Evolutionary conservation across 2,888 invertebrate species (phyloP), one percentile per base, ranked within the genome.

Genomic region (Mellilla xanthometata): DNA sequence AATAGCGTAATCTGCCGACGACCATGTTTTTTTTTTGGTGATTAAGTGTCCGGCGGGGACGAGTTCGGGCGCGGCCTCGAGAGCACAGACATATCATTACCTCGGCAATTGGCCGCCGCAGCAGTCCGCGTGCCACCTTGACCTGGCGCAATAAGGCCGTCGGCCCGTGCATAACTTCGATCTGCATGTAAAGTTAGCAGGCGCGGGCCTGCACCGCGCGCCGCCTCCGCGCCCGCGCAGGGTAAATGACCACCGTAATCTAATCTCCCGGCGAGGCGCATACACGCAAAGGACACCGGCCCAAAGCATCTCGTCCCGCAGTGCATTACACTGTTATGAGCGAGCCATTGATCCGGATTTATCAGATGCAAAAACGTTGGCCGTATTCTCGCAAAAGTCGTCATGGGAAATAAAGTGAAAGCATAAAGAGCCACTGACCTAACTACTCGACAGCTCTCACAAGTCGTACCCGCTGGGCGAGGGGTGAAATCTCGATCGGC

Each of bases 241-340:
- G 79, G 82, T 76, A 80, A 83, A 81, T 74, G 83, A 82, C 83
- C 83, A 78, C 59, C 65, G 78, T 78, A 81, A 84, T 84, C 83
- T 83, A 81, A 83, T 83, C 84, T 80, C 60, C 63, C 60, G 56
- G 56, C 60, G 59, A 55, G 53, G 57, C 62, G 62, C 53, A 60
- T 65, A 60, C 65, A 62, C 64, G 62, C 72, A 58, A 60, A 62
- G 62, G 60, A 66, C 70, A 56, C 42, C 60, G 62, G 52, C 64
- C 56, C 62, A 68, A n/a, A 53, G 48, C 51, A 53, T 56, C 55
- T 53, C 55, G 54, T 54, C 51, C 56, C 53, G 45, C 33, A 43
- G 49, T 46, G 41, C 49, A 46, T 49, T 47, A 48, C 48, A 47
- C 49, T 53, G 39, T 46, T 39, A 49, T 38, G 39, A 15, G 33